These are phyloP conservation scores for Paralichthys olivaceus DNA, from an alignment of 2,113 vertebrate genomes.

Conservation along the genomic window DNA sequence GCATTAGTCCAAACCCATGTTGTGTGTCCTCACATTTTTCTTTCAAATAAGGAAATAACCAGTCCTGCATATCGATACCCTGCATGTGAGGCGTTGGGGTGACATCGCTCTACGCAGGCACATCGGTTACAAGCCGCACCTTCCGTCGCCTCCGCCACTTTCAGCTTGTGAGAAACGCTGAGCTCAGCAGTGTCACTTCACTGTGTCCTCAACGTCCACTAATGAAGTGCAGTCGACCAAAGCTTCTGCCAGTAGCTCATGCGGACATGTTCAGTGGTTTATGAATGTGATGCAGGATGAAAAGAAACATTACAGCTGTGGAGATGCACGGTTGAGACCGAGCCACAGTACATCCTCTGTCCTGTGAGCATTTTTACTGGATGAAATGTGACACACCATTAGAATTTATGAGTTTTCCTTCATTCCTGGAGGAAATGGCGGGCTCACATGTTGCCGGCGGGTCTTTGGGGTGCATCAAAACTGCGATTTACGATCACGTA, in stretches of 20 bases:
- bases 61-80: no score
- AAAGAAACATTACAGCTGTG: constrained; percentile 12
- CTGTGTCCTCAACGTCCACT: not conserved
- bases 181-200: not conserved
- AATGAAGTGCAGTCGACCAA: not conserved
- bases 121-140: no score
- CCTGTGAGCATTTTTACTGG: not conserved
- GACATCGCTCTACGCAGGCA: no score
- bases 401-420: not conserved
- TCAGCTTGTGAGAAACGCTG: no score
- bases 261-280: no score
- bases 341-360: constrained; percentile 2
- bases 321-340: constrained; percentile 12
- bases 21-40: not conserved
- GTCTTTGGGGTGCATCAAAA: constrained; percentile 16
- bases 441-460: not conserved
- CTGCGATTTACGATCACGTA: constrained; percentile 29
- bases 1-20: not conserved
- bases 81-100: no score
- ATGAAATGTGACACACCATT: constrained; percentile 15
- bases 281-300: constrained; percentile 18
- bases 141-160: no score
- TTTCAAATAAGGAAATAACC: no score
- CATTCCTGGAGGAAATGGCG: no score
- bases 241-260: no score